Evolutionary conservation across 2,113 vertebrate genomes (phyloP).

Genomic region (Dromaius novaehollandiae): DNA sequence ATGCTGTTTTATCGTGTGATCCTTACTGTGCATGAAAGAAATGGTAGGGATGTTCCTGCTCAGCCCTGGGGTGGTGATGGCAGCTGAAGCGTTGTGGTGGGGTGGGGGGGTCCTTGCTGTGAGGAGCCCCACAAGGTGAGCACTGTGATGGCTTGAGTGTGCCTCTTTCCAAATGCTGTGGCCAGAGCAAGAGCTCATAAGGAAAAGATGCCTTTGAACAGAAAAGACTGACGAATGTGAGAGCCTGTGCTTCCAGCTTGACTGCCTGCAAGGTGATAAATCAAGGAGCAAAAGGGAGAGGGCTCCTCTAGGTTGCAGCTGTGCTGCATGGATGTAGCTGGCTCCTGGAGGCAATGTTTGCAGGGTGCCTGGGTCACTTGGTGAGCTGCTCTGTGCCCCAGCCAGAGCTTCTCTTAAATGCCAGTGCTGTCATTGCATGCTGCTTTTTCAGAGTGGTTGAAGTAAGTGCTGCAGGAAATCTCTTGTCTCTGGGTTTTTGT

Average conservation of each 20-base stretch:
- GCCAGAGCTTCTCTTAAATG: no score
- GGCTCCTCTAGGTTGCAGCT: not conserved
- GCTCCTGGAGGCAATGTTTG: accelerated
- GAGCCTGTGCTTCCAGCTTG: not conserved
- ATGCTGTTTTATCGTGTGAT: not conserved
- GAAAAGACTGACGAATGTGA: not conserved
- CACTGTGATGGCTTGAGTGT: not conserved
- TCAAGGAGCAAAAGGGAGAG: accelerated
- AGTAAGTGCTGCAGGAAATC: not conserved
- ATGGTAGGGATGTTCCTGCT: not conserved
- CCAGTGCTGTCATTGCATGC: accelerated
- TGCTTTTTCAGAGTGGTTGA: not conserved
- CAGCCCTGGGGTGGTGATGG: not conserved
- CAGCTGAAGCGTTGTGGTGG: not conserved
- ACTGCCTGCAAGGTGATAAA: not conserved
- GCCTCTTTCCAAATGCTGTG: not conserved
- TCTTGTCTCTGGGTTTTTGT: not conserved
- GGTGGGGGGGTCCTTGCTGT: not conserved
- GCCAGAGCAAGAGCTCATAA: not conserved
- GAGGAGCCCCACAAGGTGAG: not conserved
- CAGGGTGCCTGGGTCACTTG: accelerated
- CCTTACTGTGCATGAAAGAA: not conserved
- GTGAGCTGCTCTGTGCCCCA: not conserved
- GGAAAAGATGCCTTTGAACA: not conserved
- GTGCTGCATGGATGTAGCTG: accelerated